Base-by-base conservation (phyloP, 1,140 invertebrate species). In the Drosophila funebris region DNA sequence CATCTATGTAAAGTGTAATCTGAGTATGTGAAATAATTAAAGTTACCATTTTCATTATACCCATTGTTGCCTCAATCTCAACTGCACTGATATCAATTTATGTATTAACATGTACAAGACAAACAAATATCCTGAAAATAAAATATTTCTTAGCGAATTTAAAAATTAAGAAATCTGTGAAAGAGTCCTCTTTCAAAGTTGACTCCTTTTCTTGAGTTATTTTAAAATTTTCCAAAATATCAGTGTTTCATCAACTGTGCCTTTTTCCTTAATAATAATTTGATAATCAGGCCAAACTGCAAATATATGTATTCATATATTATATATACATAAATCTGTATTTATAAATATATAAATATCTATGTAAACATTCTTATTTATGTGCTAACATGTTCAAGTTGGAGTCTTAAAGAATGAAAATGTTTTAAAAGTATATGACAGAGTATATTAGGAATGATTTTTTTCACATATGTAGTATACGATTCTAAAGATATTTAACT, bases 1-100 rank as follows among this genome's bases (percentile, higher is more conserved):
- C 79, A 89, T 84, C 77, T 66, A 75, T 83, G 79, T 73, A 74
- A 73, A 73, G 73, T 83, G 71, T 83, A 90, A 77, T 80, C 73
- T 79, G 61, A 56, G 76, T 87, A 90, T 90, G 73, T 90, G 83
- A 90, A 79, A 76, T 76, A 79, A 89, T 88, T 79, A 88, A 83
- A 87, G 78, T 69, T 82, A 69, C 60, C 72, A 87, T 83, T 73
- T 87, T 76, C 76, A 90, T 90, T 79, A 79, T 83, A 76, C 61
- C 60, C 66, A 64, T 75, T 74, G 72, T 73, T 75, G 73, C 61
- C 53, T 72, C 48, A 72, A 66, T 72, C 53, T 56, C 31, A 54
- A 70, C 31, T 50, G 43, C 52, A 71, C 61, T 66, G 52, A 71
- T 50, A 66, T 57, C 31, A 66, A 52, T 57, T 56, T 43, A 64